Percentiles rank a stretch among this genome's conserved stretches.
Conservation (phyloP, 2,113 vertebrate species). For the Malurus alboscapulatus region DNA sequence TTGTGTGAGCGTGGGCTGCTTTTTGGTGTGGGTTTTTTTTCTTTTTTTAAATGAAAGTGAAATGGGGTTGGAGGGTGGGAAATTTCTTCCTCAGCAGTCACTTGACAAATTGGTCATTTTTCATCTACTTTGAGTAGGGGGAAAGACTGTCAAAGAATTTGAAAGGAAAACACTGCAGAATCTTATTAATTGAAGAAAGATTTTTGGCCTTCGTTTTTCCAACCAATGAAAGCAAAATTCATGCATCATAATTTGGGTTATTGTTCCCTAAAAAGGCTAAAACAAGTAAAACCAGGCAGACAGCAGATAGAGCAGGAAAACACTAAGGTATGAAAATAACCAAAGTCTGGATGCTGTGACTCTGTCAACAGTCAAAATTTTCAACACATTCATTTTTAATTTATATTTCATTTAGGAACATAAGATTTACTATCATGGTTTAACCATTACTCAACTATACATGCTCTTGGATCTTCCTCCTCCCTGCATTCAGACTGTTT, state of each 20-base stretch:
- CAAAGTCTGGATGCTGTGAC: background rate
- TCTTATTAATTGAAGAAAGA: slow-evolving; percentile 45
- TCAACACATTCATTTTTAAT: slow-evolving; percentile 30
- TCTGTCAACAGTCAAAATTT: slow-evolving; percentile 17
- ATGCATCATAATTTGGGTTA: slow-evolving; percentile 3
- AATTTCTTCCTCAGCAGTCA: slow-evolving; percentile 34
- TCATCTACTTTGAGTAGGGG: background rate
- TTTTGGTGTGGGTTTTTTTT: background rate
- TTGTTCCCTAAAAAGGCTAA: slow-evolving; percentile 43
- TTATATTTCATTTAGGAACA: slow-evolving; percentile 32
- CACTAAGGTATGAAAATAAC: slow-evolving; percentile 1
- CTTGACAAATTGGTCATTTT: slow-evolving; percentile 20
- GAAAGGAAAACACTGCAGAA: slow-evolving; percentile 41
- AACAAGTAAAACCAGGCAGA: background rate
- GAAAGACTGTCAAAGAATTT: slow-evolving; percentile 16
- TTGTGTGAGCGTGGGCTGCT: background rate
- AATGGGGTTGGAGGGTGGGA: slow-evolving; percentile 31
- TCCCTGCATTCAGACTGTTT: background rate
- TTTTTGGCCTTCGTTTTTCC: slow-evolving; percentile 17
- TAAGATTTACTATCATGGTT: slow-evolving; percentile 8
- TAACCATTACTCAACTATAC: background rate
- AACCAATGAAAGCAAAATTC: background rate
- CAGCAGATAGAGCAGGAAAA: slow-evolving; percentile 25
- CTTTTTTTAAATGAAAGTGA: slow-evolving; percentile 1
- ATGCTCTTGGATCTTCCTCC: background rate